Evolutionary conservation across 2,113 vertebrate species (phyloP), one percentile per base, ranked within the genome.

Genomic region (Sturnira hondurensis): DNA sequence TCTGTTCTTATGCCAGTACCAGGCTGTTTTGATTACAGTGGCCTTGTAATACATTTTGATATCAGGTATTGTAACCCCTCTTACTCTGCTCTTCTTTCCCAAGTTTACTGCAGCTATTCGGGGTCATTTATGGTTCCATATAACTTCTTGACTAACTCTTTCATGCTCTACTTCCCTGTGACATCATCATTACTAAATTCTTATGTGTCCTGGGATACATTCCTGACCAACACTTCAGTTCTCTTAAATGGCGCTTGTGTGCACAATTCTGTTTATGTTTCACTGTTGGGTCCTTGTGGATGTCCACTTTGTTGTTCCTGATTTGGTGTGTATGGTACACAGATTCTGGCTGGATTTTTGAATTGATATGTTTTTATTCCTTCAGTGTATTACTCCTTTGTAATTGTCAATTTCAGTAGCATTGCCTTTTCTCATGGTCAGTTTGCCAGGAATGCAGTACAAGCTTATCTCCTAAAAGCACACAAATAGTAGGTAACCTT

Each of bases 391-490:
- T 54, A 19, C 5, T 54, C 58, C 58, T 58, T 71, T 89, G 33
- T 28, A 3, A 26, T 14, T 65, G 54, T 67, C 74, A 87, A 80
- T 96, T 96, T 85, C 52, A 63, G 74, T n/a, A 82, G 87, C 80
- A 41, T 26, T 9, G 0, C 26, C 26, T 73, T 24, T 90, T 81
- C 81, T 80, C 15, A 13, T 36, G 58, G 67, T 86, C 71, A 33
- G 0, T 88, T 36, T 43, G 54, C 80, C 92, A 96, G 96, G 91
- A 97, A 95, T 47, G 28, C 12, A 38, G 73, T 33, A 12, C 47
- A 67, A 94, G 67, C 74, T 86, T 78, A 93, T 86, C 91, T 96
- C 78, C 87, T 88, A 50, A 22, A 50, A 47, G 88, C 93, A 78
- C 63, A 80, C 68, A 91, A 78, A 89, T n/a, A 38, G n/a, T 78